Base-by-base conservation (phyloP, 2,797 vertebrate genomes). In the Rachycentron canadum region DNA sequence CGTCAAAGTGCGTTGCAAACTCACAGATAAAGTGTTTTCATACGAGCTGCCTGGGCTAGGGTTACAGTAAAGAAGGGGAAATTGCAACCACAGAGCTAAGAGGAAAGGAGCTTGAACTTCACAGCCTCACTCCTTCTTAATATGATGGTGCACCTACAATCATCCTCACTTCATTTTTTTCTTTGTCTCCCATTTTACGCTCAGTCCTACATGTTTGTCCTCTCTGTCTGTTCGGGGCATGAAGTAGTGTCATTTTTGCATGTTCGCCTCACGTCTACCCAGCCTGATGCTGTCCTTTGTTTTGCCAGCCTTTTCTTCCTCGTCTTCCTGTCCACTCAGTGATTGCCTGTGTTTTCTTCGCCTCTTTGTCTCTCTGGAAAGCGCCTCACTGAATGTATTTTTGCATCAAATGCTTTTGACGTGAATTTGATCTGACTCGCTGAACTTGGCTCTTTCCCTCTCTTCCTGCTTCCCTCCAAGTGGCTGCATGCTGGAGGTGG, bases 1-100 rank as follows among this genome's bases (percentile, higher is more conserved):
- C 94, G 92, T 94, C 94, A 94, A 86, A 81, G 83, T 34, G 72
- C 63, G 75, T 70, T 87, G 70, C 73, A 55, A 87, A 86, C 86
- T 85, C 84, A 69, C 79, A 77, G 86, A 90, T 85, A 70, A 57
- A 79, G 77, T 92, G 91, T 94, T 93, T 93, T 93, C 79, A 83
- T 93, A 90, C 34, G 86, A 89, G 84, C 86, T 74, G 85, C 79
- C 76, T 26, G 79, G 82, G 78, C 64, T 93, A 63, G 82, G 78
- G 86, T 94, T 94, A 89, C 92, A 84, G 84, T 64, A 63, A 82
- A 88, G 84, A 80, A 81, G 88, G 83, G 91, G 91, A 91, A 92
- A 93, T 92, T 93, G 86, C 83, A 85, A 91, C 90, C 90, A 76
- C 91, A 91, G 86, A 83, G 63, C 62, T 55, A 49, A 88, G 79